Percentiles rank a stretch among this genome's conserved stretches.
Evolutionary conservation across 2,888 invertebrate species (phyloP).

Genomic region (Yponomeuta plumbellus): DNA sequence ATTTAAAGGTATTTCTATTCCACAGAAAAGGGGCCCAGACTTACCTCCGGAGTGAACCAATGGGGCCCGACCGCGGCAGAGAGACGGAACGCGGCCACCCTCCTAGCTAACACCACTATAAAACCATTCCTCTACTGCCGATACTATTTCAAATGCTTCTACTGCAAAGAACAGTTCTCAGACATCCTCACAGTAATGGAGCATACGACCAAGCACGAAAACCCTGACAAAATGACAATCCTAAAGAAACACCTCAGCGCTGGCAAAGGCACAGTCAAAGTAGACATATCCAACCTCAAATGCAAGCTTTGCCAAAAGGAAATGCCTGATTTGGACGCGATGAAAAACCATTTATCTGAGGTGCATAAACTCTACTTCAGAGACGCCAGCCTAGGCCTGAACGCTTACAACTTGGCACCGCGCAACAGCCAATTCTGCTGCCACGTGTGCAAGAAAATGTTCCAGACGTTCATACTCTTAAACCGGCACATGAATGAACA

Average conservation of each 20-base stretch:
- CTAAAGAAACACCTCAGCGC: slow-evolving; percentile 48
- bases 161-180: slow-evolving; percentile 45
- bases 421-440: slow-evolving; percentile 48
- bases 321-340: slow-evolving; percentile 38
- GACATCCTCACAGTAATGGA: slow-evolving; percentile 43
- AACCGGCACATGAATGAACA: slow-evolving; percentile 63
- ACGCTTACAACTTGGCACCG: slow-evolving; percentile 44
- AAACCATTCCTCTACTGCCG: slow-evolving; percentile 54
- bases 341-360: slow-evolving; percentile 38
- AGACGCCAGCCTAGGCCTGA: slow-evolving; percentile 47
- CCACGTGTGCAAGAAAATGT: slow-evolving; percentile 57
- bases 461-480: slow-evolving; percentile 60
- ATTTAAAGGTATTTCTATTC: neutral
- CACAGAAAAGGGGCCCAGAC: neutral
- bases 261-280: slow-evolving; percentile 54
- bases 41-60: neutral
- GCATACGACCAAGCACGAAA: slow-evolving; percentile 41
- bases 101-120: slow-evolving; percentile 46
- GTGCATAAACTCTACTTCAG: slow-evolving; percentile 44
- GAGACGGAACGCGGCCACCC: slow-evolving; percentile 47
- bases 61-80: slow-evolving; percentile 60
- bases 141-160: slow-evolving; percentile 59
- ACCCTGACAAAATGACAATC: slow-evolving; percentile 37
- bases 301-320: slow-evolving; percentile 43
- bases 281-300: slow-evolving; percentile 51